Evolutionary conservation across 2,797 vertebrate species (phyloP), one percentile per base, ranked within the genome.

Genomic region (Centroberyx gerrardi): DNA sequence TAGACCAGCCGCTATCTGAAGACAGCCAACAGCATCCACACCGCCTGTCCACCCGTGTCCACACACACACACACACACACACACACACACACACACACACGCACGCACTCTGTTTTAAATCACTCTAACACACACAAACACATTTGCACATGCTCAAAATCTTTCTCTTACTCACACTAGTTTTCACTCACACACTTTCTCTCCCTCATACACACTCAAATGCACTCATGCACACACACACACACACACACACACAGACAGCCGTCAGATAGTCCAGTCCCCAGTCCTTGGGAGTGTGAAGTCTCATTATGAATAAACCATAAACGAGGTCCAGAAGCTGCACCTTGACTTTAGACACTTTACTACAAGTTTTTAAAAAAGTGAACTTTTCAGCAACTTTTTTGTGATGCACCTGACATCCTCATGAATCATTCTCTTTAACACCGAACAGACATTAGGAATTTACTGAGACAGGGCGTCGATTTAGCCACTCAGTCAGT

Each of bases 251-350:
- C 53, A 62, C 58, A 63, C 64, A 64, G 31, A n/a, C 72, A 65
- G 17, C 27, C 73, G 27, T 49, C 40, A 66, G 22, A 66, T 18
- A 73, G 68, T 72, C 74, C 76, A 54, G 74, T 82, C 81, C 60
- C 69, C 54, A 70, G 72, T 77, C 66, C 82, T 79, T 80, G 74
- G 56, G 76, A 80, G 72, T 79, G 52, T 82, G 78, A 88, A 85
- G 83, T 69, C 76, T 87, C 75, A 84, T 85, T 64, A 90, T 89
- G 85, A 91, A 90, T 89, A 88, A 89, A 88, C 77, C 88, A 89
- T 89, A 72, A 76, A 85, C 48, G 49, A 78, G 72, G 69, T 51
- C 60, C 65, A 72, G 65, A 44, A 61, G 51, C 64, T 70, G 84
- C 74, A 81, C 74, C 86, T 85, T 80, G 78, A 85, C 80, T 84